Conservation (phyloP, 2,797 vertebrate species). For the Spondyliosoma cantharus region DNA sequence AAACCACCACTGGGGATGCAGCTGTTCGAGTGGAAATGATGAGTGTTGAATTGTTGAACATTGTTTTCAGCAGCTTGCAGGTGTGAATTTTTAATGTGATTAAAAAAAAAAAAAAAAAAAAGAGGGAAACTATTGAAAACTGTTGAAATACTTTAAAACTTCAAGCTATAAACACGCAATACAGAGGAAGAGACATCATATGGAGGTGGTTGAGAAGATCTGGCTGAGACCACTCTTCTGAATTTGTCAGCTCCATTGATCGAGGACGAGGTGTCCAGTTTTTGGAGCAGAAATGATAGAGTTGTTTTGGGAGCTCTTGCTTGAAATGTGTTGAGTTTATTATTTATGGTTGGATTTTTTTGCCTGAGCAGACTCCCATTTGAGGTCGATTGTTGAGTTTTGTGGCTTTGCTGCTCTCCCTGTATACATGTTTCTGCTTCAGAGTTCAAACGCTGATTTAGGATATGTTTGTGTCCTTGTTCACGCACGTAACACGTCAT, state of each 20-base stretch:
- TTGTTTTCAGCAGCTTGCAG: constrained; percentile 12
- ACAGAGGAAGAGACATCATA: neutral
- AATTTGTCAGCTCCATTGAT: constrained; percentile 7
- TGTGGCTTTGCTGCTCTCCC: neutral
- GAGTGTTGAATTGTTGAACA: neutral
- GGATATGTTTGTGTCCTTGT: constrained; percentile 1
- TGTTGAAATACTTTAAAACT: neutral
- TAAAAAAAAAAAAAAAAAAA: no score
- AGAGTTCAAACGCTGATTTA: neutral
- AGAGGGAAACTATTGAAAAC: neutral
- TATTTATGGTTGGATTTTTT: constrained; percentile 20
- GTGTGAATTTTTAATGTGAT: neutral
- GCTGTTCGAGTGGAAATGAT: constrained; percentile 2
- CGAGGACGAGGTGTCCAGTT: neutral
- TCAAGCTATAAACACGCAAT: neutral
- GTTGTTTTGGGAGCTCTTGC: constrained; percentile 5
- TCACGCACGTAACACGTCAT: neutral
- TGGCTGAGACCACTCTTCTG: neutral
- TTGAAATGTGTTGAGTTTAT: neutral
- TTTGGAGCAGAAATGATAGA: constrained; percentile 28
- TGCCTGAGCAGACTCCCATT: neutral
- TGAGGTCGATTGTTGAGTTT: neutral
- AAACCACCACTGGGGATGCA: neutral
- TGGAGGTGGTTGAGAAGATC: neutral
- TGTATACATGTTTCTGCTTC: neutral